A percentile compares a stretch with the other conserved stretches of the same genome.
These are phyloP conservation scores for Hyposmocoma kahamanoa DNA, from an alignment of 1,140 invertebrate species.

Conservation along the genomic window DNA sequence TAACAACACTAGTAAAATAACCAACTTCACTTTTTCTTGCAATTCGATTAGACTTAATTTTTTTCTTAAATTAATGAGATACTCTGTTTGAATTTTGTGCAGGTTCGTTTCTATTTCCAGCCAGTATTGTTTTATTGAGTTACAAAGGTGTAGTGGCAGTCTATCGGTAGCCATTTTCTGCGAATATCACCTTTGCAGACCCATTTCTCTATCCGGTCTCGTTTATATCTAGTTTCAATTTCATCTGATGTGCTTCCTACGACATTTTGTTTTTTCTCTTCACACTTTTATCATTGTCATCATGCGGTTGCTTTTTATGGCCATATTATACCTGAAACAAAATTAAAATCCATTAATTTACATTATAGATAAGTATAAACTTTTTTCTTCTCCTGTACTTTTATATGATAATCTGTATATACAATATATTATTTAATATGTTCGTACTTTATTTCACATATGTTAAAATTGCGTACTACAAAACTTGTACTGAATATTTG, in stretches of 20 bases:
- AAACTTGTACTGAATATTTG: too few relatives aligned
- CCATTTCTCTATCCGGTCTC: conserved; percentile 46
- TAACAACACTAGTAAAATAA: conserved; percentile 47
- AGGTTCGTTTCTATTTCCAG: conserved; percentile 18
- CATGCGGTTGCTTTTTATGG: background rate
- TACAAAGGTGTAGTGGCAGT: conserved; percentile 62
- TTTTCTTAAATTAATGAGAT: conserved; percentile 7
- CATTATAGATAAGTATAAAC: too few relatives aligned
- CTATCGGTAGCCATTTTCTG: conserved; percentile 57
- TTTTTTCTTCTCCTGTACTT: too few relatives aligned
- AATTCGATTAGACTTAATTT: conserved; percentile 23
- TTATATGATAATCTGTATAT: too few relatives aligned
- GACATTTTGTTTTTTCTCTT: conserved; percentile 10
- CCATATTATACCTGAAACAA: conserved; percentile 27
- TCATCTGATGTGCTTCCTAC: conserved; percentile 4
- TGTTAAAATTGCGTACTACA: too few relatives aligned
- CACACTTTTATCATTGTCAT: background rate
- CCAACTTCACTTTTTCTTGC: conserved; percentile 36
- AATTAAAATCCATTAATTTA: too few relatives aligned
- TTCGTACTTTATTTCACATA: too few relatives aligned
- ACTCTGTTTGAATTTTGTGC: conserved; percentile 4
- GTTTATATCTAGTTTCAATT: conserved; percentile 7
- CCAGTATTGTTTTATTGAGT: conserved; percentile 64
- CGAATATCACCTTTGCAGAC: conserved; percentile 59
- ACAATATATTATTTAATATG: too few relatives aligned